Conservation (phyloP, 2,888 invertebrate genomes). For the Macaria liturata region DNA sequence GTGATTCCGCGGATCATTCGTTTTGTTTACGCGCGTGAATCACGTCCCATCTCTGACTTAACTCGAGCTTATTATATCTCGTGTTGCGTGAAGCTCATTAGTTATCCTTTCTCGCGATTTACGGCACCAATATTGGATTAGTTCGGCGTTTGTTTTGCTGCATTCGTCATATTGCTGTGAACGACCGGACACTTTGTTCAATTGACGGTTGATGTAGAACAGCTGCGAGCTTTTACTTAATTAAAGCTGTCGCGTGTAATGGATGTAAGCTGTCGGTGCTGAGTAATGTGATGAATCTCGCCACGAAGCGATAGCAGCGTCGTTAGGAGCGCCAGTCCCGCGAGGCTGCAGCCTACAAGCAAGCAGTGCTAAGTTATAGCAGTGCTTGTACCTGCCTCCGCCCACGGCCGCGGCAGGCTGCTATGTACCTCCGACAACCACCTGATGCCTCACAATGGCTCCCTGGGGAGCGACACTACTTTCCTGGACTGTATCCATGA, state of each 20-base stretch:
- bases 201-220: slow-evolving; percentile 26
- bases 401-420: slow-evolving; percentile 46
- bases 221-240: slow-evolving; percentile 22
- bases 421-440: slow-evolving; percentile 36
- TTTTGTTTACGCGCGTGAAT: slow-evolving; percentile 74
- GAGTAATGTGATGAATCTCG: slow-evolving; percentile 8
- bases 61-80: slow-evolving; percentile 51
- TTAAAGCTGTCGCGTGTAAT: slow-evolving; percentile 11
- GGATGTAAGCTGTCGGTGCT: slow-evolving; percentile 9
- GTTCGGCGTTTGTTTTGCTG: slow-evolving; percentile 21
- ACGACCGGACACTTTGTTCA: slow-evolving; percentile 18
- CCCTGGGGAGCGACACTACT: slow-evolving; percentile 32
- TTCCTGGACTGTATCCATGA: slow-evolving; percentile 32
- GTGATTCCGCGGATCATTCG: slow-evolving; percentile 60
- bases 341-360: slow-evolving; percentile 13
- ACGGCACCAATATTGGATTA: slow-evolving; percentile 19
- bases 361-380: slow-evolving; percentile 35
- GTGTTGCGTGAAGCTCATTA: slow-evolving; percentile 38
- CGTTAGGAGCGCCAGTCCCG: slow-evolving; percentile 1
- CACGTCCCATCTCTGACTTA: slow-evolving; percentile 58
- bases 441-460: slow-evolving; percentile 32
- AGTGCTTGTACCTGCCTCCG: slow-evolving; percentile 38
- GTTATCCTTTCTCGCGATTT: slow-evolving; percentile 27
- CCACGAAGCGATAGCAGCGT: neutral
- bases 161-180: slow-evolving; percentile 19